Evolutionary conservation across 2,113 vertebrate species (phyloP).

Genomic region (Anguilla rostrata): DNA sequence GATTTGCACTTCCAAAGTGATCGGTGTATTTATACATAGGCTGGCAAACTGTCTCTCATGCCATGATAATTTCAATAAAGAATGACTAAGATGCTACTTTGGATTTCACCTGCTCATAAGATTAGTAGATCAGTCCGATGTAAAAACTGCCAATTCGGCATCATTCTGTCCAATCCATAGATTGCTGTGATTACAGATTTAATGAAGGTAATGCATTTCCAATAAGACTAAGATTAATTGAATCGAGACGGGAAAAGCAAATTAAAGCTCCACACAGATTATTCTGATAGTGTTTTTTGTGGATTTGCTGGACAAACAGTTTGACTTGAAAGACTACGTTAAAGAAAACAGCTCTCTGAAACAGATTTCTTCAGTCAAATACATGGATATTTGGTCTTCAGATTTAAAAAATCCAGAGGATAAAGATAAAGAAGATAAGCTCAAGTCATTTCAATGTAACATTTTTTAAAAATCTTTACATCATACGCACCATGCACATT

Average conservation of each 20-base stretch:
- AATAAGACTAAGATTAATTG: neutral
- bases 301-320: neutral
- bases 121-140: neutral
- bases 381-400: too few species aligned
- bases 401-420: too few species aligned
- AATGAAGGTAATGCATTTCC: neutral
- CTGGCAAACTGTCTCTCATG: neutral
- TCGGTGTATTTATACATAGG: neutral
- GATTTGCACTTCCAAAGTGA: neutral
- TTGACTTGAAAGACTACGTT: neutral
- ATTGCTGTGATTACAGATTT: neutral
- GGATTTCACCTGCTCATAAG: neutral
- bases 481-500: neutral
- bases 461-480: neutral
- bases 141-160: neutral
- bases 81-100: neutral
- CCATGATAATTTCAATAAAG: neutral
- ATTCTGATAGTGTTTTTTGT: neutral
- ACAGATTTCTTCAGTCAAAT: neutral
- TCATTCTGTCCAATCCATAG: neutral
- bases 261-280: neutral
- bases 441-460: neutral
- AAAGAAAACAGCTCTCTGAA: neutral
- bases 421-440: neutral
- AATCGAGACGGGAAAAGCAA: neutral